Conservation (phyloP, 2,888 invertebrate species). For the Theretra japonica region DNA sequence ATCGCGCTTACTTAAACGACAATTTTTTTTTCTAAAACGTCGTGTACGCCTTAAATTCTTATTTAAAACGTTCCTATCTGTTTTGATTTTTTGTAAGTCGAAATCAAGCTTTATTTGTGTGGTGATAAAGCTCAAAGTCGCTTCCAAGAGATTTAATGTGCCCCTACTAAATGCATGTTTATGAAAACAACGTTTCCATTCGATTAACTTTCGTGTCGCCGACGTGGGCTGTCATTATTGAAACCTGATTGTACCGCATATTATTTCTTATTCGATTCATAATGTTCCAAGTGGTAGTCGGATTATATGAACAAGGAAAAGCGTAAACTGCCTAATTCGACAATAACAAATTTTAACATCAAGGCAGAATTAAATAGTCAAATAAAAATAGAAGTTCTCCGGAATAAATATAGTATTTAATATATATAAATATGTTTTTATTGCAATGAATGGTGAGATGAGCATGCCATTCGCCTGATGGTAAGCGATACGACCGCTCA, state of each 20-base stretch:
- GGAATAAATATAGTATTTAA: too few species aligned
- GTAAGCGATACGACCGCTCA: too few species aligned
- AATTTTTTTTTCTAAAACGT: conserved; percentile 11
- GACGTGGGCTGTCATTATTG: conserved; percentile 51
- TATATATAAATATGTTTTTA: too few species aligned
- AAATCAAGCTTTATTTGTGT: not conserved
- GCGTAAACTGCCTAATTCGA: not conserved
- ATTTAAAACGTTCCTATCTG: conserved; percentile 8
- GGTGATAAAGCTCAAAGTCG: not conserved
- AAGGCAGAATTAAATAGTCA: not conserved
- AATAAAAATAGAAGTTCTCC: too few species aligned
- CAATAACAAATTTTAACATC: not conserved
- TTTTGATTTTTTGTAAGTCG: not conserved
- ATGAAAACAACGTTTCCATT: conserved; percentile 58
- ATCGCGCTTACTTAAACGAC: conserved; percentile 1
- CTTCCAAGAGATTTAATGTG: not conserved
- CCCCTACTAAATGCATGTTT: conserved; percentile 21
- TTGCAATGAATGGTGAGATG: too few species aligned
- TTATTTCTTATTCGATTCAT: conserved; percentile 23
- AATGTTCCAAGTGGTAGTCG: not conserved
- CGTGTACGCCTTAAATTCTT: not conserved
- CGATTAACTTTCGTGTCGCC: conserved; percentile 54
- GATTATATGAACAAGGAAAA: not conserved
- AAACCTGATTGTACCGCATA: conserved; percentile 45
- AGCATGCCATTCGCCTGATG: too few species aligned